phyloP scores from a whole-genome alignment of 2,888 invertebrate species.

The Eupithecia abbreviata region DNA sequence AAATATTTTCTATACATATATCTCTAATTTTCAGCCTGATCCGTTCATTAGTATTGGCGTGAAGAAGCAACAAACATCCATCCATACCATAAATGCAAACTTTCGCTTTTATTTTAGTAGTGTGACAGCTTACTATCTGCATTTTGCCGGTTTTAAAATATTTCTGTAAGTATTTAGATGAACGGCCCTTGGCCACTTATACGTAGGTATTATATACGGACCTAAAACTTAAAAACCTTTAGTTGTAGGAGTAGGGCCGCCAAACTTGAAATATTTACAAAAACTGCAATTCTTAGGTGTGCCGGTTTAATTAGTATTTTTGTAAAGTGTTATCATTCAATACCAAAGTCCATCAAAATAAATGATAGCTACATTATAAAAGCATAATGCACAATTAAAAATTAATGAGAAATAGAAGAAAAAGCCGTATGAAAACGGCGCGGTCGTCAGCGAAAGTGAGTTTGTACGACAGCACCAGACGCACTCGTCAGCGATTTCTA shows the following conservation, averaged over 20 bases:
- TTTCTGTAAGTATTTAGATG: background rate
- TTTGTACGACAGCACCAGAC: conserved; percentile 52
- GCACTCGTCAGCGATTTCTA: conserved; percentile 61
- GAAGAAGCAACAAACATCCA: too few relatives aligned
- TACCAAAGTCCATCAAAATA: background rate
- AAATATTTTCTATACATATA: too few relatives aligned
- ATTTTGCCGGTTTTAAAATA: background rate
- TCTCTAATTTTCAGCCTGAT: too few relatives aligned
- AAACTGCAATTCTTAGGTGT: background rate
- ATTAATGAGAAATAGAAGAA: background rate
- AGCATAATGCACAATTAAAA: background rate
- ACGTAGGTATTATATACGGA: too few relatives aligned
- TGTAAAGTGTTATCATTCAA: background rate
- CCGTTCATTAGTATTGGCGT: too few relatives aligned
- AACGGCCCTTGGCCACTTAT: too few relatives aligned
- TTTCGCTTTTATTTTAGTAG: too few relatives aligned
- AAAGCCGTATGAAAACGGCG: conserved; percentile 53
- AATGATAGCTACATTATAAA: background rate
- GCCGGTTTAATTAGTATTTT: background rate
- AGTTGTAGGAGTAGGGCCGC: background rate
- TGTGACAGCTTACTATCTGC: background rate
- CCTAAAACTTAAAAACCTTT: too few relatives aligned
- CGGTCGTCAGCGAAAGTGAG: conserved; percentile 70
- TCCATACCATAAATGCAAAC: too few relatives aligned
- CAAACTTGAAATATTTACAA: background rate